A percentile compares a stretch with the other conserved stretches of the same genome.
These are phyloP conservation scores for Drosophila yooni DNA, from an alignment of 2,888 invertebrate genomes.

Conservation along the genomic window DNA sequence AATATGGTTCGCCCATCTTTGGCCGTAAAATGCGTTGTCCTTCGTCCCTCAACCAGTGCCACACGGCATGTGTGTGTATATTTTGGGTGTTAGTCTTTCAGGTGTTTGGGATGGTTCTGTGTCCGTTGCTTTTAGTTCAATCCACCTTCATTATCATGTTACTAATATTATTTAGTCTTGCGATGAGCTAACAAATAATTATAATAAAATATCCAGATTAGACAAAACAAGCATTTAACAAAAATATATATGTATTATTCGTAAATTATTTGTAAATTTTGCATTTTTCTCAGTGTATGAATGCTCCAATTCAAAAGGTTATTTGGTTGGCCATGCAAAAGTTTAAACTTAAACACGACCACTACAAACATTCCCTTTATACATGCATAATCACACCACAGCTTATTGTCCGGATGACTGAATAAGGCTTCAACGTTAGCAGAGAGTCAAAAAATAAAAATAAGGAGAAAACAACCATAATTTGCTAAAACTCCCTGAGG, in stretches of 20 bases:
- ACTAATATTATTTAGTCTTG: constrained; percentile 23
- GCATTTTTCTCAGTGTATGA: background rate
- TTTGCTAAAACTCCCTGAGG: constrained; percentile 17
- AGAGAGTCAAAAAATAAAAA: background rate
- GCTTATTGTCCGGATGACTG: constrained; percentile 32
- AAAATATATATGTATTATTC: background rate
- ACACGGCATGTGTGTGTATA: background rate
- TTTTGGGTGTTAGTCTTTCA: background rate
- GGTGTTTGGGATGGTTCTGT: constrained; percentile 2
- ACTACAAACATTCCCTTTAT: background rate
- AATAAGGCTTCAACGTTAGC: constrained; percentile 27
- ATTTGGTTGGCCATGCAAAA: background rate
- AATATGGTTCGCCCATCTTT: constrained; percentile 67
- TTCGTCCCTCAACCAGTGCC: constrained; percentile 9
- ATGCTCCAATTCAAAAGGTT: background rate
- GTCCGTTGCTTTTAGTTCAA: constrained; percentile 14
- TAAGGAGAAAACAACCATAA: constrained; percentile 12
- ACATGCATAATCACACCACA: constrained; percentile 6
- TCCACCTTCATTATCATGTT: constrained; percentile 24
- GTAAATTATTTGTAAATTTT: background rate
- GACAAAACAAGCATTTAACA: background rate
- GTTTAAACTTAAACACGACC: background rate
- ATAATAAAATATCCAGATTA: background rate
- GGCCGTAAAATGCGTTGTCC: constrained; percentile 45
- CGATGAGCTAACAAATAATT: constrained; percentile 19